Conservation (phyloP, 2,888 invertebrate genomes). For the Ceriagrion tenellum region DNA sequence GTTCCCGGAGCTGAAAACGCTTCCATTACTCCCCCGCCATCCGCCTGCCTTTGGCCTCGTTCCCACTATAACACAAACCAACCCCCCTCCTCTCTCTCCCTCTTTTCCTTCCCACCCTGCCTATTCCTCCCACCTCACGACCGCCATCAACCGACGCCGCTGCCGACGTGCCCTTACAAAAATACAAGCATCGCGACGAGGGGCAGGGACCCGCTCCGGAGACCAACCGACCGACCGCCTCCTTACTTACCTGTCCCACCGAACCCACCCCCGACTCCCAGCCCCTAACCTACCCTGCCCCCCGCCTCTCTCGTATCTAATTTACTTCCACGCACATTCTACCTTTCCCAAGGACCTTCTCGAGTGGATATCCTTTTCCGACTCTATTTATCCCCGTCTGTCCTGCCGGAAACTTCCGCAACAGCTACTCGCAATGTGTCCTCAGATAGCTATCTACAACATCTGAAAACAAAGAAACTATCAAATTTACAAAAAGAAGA, state of each 20-base stretch:
- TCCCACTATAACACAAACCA: background rate
- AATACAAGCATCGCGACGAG: background rate
- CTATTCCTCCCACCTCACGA: too few species aligned
- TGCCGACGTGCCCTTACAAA: conserved; percentile 14
- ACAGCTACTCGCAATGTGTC: too few species aligned
- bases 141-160: background rate
- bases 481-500: too few species aligned
- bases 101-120: too few species aligned
- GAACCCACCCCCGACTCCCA: too few species aligned
- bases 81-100: background rate
- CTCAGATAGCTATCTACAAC: too few species aligned
- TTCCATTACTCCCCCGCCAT: conserved; percentile 45
- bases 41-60: conserved; percentile 30
- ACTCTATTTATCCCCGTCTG: background rate
- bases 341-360: background rate
- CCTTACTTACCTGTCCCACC: background rate
- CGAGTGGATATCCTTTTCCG: too few species aligned
- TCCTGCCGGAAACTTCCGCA: background rate
- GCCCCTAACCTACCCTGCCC: too few species aligned
- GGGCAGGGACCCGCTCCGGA: background rate
- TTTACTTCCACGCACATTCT: background rate
- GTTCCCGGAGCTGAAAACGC: conserved; percentile 47
- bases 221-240: background rate
- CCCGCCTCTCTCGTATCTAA: background rate
- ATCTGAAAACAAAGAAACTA: too few species aligned